These are phyloP conservation scores for Chrosomus eos DNA, from an alignment of 2,797 vertebrate species.

Conservation along the genomic window DNA sequence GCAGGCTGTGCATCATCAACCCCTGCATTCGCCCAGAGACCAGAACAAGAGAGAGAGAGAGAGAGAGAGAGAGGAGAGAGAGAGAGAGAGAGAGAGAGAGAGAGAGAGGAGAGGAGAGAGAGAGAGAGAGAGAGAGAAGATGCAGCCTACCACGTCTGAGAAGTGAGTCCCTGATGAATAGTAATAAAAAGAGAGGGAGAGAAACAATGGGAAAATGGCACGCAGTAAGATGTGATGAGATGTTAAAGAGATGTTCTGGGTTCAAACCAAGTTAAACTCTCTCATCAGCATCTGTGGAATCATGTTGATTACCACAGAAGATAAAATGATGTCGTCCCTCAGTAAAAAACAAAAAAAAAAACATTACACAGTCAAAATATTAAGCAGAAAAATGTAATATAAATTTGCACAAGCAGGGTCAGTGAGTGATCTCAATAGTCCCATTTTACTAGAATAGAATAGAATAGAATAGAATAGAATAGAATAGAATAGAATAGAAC, in stretches of 20 bases:
- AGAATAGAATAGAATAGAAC: not conserved
- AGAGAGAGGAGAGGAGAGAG: too few species aligned
- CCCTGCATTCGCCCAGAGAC: constrained; percentile 59
- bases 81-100: not conserved
- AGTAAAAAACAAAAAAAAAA: not conserved
- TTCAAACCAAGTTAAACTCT: not conserved
- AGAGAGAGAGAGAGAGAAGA: not conserved
- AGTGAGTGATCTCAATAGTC: not conserved
- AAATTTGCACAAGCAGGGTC: not conserved
- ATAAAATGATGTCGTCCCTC: not conserved
- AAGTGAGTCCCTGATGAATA: constrained; percentile 34
- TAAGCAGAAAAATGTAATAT: not conserved
- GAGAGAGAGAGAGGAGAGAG: not conserved
- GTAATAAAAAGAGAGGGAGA: constrained; percentile 32
- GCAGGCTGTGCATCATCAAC: constrained; percentile 69
- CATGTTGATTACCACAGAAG: constrained; percentile 24
- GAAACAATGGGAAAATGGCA: constrained; percentile 8
- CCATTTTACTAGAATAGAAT: not conserved
- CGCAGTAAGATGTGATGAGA: not conserved
- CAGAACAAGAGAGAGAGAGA: constrained; percentile 6
- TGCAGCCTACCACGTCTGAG: constrained; percentile 24
- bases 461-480: not conserved
- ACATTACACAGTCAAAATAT: not conserved
- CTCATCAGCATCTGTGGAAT: constrained; percentile 16
- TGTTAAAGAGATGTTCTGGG: not conserved